Evolutionary conservation across 2,888 invertebrate species (phyloP).

Genomic region (Operophtera brumata): DNA sequence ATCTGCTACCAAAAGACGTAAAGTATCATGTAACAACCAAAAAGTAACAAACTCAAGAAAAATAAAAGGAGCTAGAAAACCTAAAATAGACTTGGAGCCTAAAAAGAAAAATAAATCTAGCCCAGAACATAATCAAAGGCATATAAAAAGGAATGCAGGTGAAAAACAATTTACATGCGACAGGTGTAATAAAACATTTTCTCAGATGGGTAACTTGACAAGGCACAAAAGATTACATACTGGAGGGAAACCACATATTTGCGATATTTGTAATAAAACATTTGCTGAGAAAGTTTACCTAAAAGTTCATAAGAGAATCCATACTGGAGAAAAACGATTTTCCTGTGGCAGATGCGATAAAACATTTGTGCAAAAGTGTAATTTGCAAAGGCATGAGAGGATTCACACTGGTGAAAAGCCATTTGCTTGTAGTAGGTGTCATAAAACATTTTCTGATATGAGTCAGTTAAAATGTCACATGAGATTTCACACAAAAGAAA

Average conservation of each 20-base stretch:
- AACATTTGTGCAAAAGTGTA: constrained; percentile 21
- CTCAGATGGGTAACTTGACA: constrained; percentile 20
- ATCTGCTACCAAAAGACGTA: neutral
- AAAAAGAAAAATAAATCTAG: neutral
- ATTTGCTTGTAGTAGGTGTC: constrained; percentile 14
- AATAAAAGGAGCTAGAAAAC: neutral
- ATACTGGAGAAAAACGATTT: constrained; percentile 19
- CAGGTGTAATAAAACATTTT: constrained; percentile 14
- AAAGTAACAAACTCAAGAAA: constrained; percentile 5
- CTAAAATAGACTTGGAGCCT: neutral
- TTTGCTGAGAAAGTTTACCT: constrained; percentile 19
- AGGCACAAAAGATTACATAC: constrained; percentile 21
- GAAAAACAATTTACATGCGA: constrained; percentile 16
- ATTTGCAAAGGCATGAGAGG: constrained; percentile 20
- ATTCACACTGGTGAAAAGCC: constrained; percentile 22
- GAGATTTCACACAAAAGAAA: constrained; percentile 22
- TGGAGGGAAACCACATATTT: constrained; percentile 18
- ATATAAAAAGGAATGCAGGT: neutral
- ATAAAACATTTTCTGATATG: constrained; percentile 22
- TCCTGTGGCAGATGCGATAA: constrained; percentile 16
- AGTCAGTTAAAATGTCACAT: constrained; percentile 19
- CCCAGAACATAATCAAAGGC: neutral
- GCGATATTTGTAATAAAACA: constrained; percentile 19
- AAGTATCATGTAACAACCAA: constrained; percentile 2
- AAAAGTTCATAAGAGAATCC: constrained; percentile 15